Evolutionary conservation across 2,797 vertebrate genomes (phyloP), one percentile per base, ranked within the genome.

Genomic region (Pipistrellus pipistrellus): DNA sequence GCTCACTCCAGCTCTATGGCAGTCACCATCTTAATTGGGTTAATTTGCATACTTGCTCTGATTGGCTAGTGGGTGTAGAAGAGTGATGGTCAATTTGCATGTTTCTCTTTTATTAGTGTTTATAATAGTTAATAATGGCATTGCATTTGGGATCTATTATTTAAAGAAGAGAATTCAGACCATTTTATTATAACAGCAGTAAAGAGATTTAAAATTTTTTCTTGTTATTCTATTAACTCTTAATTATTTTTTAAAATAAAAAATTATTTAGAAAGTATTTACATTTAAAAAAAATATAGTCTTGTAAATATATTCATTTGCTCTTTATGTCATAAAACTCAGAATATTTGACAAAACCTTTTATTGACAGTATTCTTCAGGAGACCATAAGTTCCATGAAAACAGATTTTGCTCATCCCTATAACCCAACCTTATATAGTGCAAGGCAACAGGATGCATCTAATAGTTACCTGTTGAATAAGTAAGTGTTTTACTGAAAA

Each of bases 401-500:
- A 6, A 68, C 64, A 85, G 68, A 30, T 21, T 9, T 51, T 75
- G 6, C 8, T 38, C 76, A 83, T 78, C 11, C 8, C 11, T 51
- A 27, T 13, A 14, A 57, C 4, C 30, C 55, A 68, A 21, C 8
- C 44, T 80, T 85, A 85, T 14, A n/a, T 8, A 53, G 6, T 88
- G 6, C 10, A 59, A 12, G 12, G 13, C 10, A 73, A 62, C 11
- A 21, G 4, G 15, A 20, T 72, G 12, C 38, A n/a, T 72, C 27
- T 90, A 38, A 82, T 64, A 32, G 64, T 27, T 80, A 64, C 11
- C 13, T n/a, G 7, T 48, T 83, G 35, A 13, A 35, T 80, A 75
- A 59, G 51, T 82, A 9, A 92, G 44, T 78, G 38, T 83, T 59
- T 89, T 89, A 32, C 9, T 44, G 15, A 91, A 93, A 89, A 76